Evolutionary conservation across 1,140 invertebrate genomes (phyloP), one percentile per base, ranked within the genome.

Genomic region (Araneus ventricosus): DNA sequence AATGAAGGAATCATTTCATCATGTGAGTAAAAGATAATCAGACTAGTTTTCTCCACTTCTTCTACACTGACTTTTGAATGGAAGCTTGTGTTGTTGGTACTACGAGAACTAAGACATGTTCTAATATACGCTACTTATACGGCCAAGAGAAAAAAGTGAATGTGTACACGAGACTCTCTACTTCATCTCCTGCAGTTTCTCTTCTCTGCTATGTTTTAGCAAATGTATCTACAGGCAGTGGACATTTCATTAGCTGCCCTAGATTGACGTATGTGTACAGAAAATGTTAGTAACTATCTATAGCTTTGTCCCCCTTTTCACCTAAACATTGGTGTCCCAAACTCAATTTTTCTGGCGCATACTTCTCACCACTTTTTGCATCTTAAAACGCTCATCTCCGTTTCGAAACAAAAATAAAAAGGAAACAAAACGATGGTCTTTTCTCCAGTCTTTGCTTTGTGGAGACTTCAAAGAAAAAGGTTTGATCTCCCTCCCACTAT

Each of bases 181-280:
- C 91, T 79, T 34, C 45, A 87, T 87, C 91, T 93, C 91, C 91
- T 93, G 91, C 91, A 93, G 41, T 80, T 93, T 93, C 91, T 93
- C 91, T 93, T 93, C 90, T 92, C 80, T 93, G 91, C 91, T 93
- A 85, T 91, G 80, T 91, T 91, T 91, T 91, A 91, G 90, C 90
- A 91, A 91, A 17, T 34, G 80, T 90, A 85, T 93, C 91, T 93
- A 39, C 61, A 59, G 91, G 85, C 91, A 88, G 59, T 67, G 37
- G 82, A 88, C 84, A 27, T 34, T 86, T 82, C 30, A 45, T 61
- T 79, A 41, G 30, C 84, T 70, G 91, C 85, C 85, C 45, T 93
- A 93, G 91, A 80, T 87, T 79, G n/a, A 88, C 91, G 82, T 93
- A 93, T 79, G 85, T 93, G 91, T 93, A 93, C 91, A 93, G 91